Evolutionary conservation across 2,113 vertebrate genomes (phyloP).

Genomic region (Uropsilus gracilis): DNA sequence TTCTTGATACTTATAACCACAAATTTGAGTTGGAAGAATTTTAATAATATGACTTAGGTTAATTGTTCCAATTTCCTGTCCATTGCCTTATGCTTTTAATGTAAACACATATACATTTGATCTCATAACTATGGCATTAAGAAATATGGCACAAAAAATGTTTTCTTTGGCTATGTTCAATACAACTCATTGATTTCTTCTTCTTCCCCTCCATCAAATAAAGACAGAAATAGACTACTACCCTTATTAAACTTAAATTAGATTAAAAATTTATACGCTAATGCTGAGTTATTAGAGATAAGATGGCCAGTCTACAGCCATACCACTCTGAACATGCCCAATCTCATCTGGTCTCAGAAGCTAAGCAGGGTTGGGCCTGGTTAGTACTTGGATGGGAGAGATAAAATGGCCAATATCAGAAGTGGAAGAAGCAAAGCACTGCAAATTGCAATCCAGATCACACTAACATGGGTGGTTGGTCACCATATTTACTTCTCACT

Average conservation of each 20-base stretch:
- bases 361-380: too few species aligned
- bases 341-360: too few species aligned
- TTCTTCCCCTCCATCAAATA: background rate
- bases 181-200: background rate
- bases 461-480: background rate
- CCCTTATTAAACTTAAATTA: slow-evolving; percentile 67
- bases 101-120: slow-evolving; percentile 23
- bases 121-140: background rate
- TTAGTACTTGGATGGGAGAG: too few species aligned
- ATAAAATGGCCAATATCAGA: background rate
- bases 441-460: background rate
- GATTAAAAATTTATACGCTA: slow-evolving; percentile 14
- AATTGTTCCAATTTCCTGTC: background rate
- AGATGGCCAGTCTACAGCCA: too few species aligned
- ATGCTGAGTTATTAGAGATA: slow-evolving; percentile 30
- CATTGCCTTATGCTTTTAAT: slow-evolving; percentile 21
- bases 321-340: too few species aligned
- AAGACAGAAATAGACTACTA: slow-evolving; percentile 38
- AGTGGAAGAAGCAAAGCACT: background rate
- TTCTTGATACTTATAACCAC: background rate
- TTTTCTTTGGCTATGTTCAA: slow-evolving; percentile 29
- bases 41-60: background rate
- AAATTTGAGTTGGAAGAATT: slow-evolving; percentile 30
- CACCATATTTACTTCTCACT: background rate
- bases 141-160: slow-evolving; percentile 37